A percentile compares a stretch with the other conserved stretches of the same genome.
These are phyloP conservation scores for Hipparchia sbordonii DNA, from an alignment of 2,888 invertebrate species.

Conservation along the genomic window DNA sequence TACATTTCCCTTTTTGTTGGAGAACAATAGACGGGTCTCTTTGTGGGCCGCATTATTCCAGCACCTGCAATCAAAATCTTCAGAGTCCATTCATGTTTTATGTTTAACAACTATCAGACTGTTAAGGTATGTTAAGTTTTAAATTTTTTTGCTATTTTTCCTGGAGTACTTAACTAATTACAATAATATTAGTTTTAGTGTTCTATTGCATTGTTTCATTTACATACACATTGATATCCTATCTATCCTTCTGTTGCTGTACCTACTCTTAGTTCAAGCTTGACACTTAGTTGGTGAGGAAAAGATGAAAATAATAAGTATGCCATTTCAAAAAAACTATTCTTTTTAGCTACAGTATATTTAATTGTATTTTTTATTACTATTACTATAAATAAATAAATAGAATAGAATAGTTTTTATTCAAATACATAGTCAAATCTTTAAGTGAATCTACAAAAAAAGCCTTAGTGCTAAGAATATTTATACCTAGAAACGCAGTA, in stretches of 20 bases:
- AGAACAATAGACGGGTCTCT: conserved; percentile 76
- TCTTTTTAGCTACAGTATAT: background rate
- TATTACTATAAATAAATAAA: background rate
- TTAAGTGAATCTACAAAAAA: too few relatives aligned
- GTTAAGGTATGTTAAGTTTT: conserved; percentile 78
- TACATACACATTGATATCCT: background rate
- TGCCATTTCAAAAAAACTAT: too few relatives aligned
- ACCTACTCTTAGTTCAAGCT: background rate
- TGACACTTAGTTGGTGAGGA: background rate
- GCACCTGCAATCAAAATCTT: conserved; percentile 76
- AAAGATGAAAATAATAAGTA: too few relatives aligned
- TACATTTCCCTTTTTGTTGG: conserved; percentile 84
- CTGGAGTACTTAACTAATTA: background rate
- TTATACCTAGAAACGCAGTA: too few relatives aligned
- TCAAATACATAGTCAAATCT: too few relatives aligned
- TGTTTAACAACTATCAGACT: conserved; percentile 85
- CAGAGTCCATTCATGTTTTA: conserved; percentile 71
- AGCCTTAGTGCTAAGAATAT: too few relatives aligned
- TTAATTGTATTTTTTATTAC: background rate
- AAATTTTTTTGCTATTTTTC: background rate
- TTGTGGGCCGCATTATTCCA: conserved; percentile 85
- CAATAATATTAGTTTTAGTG: background rate
- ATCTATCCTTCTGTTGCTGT: background rate
- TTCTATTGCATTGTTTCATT: background rate
- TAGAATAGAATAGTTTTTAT: too few relatives aligned